Percentiles rank a stretch among this genome's conserved stretches.
phyloP scores from a whole-genome alignment of 2,113 vertebrate genomes.

The Eclectus roratus region DNA sequence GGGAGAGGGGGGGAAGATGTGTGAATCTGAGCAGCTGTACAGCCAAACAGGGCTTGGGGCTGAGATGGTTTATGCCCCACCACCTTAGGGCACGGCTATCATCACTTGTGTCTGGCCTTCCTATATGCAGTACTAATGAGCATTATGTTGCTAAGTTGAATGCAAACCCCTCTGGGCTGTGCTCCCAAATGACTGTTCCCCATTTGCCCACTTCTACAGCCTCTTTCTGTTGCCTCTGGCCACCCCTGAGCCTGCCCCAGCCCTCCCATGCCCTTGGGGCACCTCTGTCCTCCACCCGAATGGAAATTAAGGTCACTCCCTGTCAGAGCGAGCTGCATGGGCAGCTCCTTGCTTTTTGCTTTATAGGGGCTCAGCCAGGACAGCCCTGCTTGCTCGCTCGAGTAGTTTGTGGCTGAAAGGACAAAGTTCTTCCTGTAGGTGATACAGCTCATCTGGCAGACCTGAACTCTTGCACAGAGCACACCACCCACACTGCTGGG shows the following conservation, averaged over 20 bases:
- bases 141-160: accelerated
- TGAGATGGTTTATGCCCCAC: neutral
- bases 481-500: constrained; percentile 48
- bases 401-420: neutral
- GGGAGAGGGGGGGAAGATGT: too few relatives aligned
- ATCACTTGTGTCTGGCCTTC: accelerated
- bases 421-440: constrained; percentile 53
- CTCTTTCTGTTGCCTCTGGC: neutral
- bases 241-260: neutral
- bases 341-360: neutral
- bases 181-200: neutral
- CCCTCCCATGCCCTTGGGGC: neutral
- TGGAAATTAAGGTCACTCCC: neutral
- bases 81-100: neutral
- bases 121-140: neutral
- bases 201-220: neutral
- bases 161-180: neutral
- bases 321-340: neutral
- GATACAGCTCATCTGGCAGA: constrained; percentile 39
- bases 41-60: neutral
- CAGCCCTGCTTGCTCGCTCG: neutral
- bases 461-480: constrained; percentile 55
- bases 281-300: neutral
- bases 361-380: neutral
- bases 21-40: neutral